Evolutionary conservation across 2,888 invertebrate species (phyloP), one percentile per base, ranked within the genome.

Genomic region (Lamellibrachia satsuma): DNA sequence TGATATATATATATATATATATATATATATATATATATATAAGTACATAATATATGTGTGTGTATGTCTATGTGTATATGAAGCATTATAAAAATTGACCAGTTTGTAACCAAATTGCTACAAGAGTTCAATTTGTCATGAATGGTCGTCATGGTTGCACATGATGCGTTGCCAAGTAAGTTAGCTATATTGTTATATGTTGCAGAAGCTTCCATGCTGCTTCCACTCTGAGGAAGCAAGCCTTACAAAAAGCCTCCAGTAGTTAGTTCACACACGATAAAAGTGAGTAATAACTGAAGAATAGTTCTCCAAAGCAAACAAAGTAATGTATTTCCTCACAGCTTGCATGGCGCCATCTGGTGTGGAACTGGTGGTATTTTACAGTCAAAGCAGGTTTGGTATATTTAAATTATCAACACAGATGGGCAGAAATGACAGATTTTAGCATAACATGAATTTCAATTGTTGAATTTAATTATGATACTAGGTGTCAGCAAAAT

Each of bases 161-260:
- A 75, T 6, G 75, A 75, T 22, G 75, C 22, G 22, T 75, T 75
- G n/a, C 75, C 75, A 75, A 75, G 75, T 22, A 75, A 75, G 6
- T 75, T n/a, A 6, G 22, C 55, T n/a, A 75, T 75, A 22, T 22
- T 22, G 75, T 75, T 75, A 75, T n/a, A 75, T 22, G 15, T 6
- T 75, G 75, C 75, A 75, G 75, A 75, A 75, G 22, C n/a, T 15
- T 75, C 75, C 75, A 15, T 22, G n/a, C 75, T 22, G n/a, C 75
- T 75, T 75, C 75, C 75, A 75, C 75, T 75, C 75, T 75, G 75
- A 22, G 75, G 75, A 9, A 75, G 75, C 75, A 75, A 75, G 75
- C 75, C 75, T 75, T 75, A 75, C 75, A 75, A 15, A 75, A 15
- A 75, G 22, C 75, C 75, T 75, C 75, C 75, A 6, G 75, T 22